phyloP scores from a whole-genome alignment of 2,888 invertebrate species.

The Morinoia aosen region DNA sequence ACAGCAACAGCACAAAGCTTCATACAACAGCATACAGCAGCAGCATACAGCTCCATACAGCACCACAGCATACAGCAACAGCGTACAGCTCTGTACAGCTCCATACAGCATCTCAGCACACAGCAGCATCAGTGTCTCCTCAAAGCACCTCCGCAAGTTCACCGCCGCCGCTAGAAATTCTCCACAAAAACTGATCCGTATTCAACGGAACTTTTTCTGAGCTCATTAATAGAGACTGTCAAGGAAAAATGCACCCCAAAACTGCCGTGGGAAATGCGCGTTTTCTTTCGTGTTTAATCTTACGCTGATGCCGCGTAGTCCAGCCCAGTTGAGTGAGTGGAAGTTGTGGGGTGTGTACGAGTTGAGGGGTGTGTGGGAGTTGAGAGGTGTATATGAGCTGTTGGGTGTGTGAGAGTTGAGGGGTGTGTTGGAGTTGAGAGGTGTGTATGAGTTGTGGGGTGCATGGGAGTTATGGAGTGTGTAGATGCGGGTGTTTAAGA shows the following conservation, averaged over 20 bases:
- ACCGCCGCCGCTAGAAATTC: not conserved
- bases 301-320: not conserved
- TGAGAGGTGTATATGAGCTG: not conserved
- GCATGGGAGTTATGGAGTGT: not conserved
- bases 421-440: not conserved
- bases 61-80: not conserved
- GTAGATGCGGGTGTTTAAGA: too few relatives aligned
- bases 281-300: not conserved
- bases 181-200: not conserved
- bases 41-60: too few relatives aligned
- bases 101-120: not conserved
- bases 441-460: not conserved
- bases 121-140: not conserved
- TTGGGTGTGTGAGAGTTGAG: not conserved
- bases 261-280: conserved; percentile 3
- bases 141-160: not conserved
- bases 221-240: conserved; percentile 40
- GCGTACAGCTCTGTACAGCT: too few relatives aligned
- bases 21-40: too few relatives aligned
- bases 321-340: not conserved
- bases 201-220: not conserved
- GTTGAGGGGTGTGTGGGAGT: not conserved
- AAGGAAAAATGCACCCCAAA: not conserved
- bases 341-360: not conserved
- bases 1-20: too few relatives aligned